Evolutionary conservation across 2,888 invertebrate species (phyloP), one percentile per base, ranked within the genome.

Genomic region (Brachylomia viminalis): DNA sequence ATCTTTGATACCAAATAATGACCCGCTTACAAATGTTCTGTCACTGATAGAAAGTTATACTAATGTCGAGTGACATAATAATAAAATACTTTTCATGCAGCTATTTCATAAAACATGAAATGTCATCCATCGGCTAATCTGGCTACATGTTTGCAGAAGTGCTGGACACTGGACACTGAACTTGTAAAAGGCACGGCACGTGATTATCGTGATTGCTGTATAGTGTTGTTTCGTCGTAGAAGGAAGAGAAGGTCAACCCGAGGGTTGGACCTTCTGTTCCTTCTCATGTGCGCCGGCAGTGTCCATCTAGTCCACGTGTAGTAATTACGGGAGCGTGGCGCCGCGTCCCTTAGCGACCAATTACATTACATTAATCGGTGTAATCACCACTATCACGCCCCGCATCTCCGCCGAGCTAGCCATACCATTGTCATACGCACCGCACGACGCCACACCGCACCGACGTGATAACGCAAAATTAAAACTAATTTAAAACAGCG

Each of bases 361-460:
- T 82, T 73, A 85, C 83, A 80, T 84, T 85, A 86, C 84, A 88
- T 87, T 87, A 86, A 79, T 80, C 74, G 38, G 70, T 78, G 75
- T 86, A 84, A 88, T 89, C 75, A 85, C 71, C 58, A 78, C 67
- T 91, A 91, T 91, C 92, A 83, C 80, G 65, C 72, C 69, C 66
- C 84, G 75, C 85, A 92, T 92, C 92, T 90, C 80, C 49, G 77
- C 79, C 72, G n/a, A 61, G 90, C 90, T 90, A 90, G 90, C 86
- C 77, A 75, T 74, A 81, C 87, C 83, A 88, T 90, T 91, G 89
- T 91, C 85, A 61, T 79, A 76, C 77, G 15, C 83, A 38, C 75
- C 77, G 38, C 56, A 10, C 54, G 54, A 30, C 54, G 30, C 45
- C 11, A 56, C 13, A 42, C 66, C 67, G 20, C 58, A 23, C 45